phyloP scores from a whole-genome alignment of 2,113 vertebrate species.

The Mesitornis unicolor region DNA sequence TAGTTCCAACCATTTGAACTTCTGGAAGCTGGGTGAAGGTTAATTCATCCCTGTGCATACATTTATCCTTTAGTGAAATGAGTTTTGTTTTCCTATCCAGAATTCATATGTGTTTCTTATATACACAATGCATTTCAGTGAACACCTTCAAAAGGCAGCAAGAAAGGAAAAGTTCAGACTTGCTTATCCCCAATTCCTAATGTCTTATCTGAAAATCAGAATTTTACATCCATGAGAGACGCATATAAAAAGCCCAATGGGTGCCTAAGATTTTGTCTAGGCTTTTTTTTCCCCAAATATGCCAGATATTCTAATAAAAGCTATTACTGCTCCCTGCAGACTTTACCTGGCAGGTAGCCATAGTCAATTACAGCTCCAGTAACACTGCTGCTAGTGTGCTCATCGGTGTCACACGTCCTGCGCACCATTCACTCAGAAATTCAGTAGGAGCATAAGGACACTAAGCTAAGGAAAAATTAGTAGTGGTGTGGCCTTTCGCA shows the following conservation, averaged over 20 bases:
- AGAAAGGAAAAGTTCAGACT: neutral
- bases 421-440: neutral
- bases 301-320: neutral
- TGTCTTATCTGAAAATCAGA: neutral
- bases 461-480: neutral
- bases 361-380: neutral
- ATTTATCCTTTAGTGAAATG: neutral
- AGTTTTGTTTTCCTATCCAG: neutral
- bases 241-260: neutral
- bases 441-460: neutral
- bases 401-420: accelerated
- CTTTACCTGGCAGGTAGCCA: neutral
- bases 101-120: neutral
- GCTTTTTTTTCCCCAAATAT: neutral
- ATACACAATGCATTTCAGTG: neutral
- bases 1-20: neutral
- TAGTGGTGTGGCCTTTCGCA: neutral
- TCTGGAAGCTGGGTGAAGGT: neutral
- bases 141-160: neutral
- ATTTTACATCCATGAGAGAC: neutral
- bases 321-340: neutral
- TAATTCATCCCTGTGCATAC: neutral
- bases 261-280: neutral
- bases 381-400: neutral
- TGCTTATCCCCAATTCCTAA: neutral